Percentiles rank a stretch among this genome's conserved stretches.
Conservation (phyloP, 2,888 invertebrate species). For the Mythimna pallens region DNA sequence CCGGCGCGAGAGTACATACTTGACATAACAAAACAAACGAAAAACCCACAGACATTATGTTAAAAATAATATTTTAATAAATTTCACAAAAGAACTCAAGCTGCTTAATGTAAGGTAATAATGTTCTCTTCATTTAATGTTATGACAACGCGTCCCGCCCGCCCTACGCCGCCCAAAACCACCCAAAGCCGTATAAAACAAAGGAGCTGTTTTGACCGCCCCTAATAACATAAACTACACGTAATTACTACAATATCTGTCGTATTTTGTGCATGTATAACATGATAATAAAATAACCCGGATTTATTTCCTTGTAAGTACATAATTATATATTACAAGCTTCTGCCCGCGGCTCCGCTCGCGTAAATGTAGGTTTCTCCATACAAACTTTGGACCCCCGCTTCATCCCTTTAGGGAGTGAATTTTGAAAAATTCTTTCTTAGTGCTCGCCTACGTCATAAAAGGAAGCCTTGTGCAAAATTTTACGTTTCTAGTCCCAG, state of each 20-base stretch:
- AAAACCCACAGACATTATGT: not conserved
- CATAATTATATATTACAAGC: not conserved
- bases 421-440: too few species aligned
- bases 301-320: not conserved
- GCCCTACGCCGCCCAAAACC: conserved; percentile 15
- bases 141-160: conserved; percentile 17
- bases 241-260: conserved; percentile 13
- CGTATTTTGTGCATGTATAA: not conserved
- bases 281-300: not conserved
- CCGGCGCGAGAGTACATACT: not conserved
- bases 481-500: too few species aligned
- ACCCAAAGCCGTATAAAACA: conserved; percentile 8
- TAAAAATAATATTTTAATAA: conserved; percentile 4
- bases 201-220: conserved; percentile 10
- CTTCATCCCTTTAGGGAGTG: too few species aligned
- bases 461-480: too few species aligned
- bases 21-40: not conserved
- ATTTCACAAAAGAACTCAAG: not conserved
- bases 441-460: too few species aligned
- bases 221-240: conserved; percentile 35
- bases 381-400: too few species aligned
- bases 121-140: conserved; percentile 28
- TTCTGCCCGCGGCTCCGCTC: too few species aligned
- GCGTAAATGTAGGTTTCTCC: too few species aligned
- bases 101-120: not conserved